phyloP scores from a whole-genome alignment of 2,888 invertebrate genomes.

The Cistogaster globosa region DNA sequence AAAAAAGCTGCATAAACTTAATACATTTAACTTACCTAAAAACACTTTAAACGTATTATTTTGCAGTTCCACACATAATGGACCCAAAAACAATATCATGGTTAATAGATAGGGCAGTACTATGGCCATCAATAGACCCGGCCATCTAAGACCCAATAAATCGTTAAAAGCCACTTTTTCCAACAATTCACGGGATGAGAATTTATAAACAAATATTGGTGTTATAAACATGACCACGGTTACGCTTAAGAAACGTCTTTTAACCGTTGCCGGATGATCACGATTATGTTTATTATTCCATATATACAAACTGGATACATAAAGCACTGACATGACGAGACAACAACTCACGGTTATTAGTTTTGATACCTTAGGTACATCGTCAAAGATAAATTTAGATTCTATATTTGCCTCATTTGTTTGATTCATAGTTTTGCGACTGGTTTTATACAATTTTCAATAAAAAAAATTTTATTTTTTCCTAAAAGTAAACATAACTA shows the following conservation, averaged over 20 bases:
- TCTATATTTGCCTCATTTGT: slow-evolving; percentile 54
- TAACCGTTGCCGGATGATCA: slow-evolving; percentile 94
- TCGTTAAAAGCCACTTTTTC: slow-evolving; percentile 87
- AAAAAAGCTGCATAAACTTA: background rate
- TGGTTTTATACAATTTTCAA: background rate
- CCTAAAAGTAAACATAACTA: background rate
- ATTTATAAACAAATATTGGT: slow-evolving; percentile 90
- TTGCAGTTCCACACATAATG: slow-evolving; percentile 88
- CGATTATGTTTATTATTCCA: slow-evolving; percentile 92
- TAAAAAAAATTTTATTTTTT: background rate
- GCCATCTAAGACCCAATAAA: slow-evolving; percentile 89
- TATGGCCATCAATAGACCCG: slow-evolving; percentile 89
- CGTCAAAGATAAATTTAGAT: slow-evolving; percentile 48
- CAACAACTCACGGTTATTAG: slow-evolving; percentile 88
- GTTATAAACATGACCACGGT: slow-evolving; percentile 91
- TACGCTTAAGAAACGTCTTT: slow-evolving; percentile 93
- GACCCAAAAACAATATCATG: slow-evolving; percentile 92
- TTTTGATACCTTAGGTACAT: slow-evolving; percentile 81
- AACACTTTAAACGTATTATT: slow-evolving; percentile 88
- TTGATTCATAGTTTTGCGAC: slow-evolving; percentile 55
- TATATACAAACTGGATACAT: slow-evolving; percentile 94
- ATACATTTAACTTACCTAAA: slow-evolving; percentile 84
- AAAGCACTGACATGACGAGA: slow-evolving; percentile 89
- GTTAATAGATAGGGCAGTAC: slow-evolving; percentile 91
- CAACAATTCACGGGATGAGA: slow-evolving; percentile 86